A percentile compares a stretch with the other conserved stretches of the same genome.
Evolutionary conservation across 2,797 vertebrate genomes (phyloP).

Genomic region (Sardinella longiceps): DNA sequence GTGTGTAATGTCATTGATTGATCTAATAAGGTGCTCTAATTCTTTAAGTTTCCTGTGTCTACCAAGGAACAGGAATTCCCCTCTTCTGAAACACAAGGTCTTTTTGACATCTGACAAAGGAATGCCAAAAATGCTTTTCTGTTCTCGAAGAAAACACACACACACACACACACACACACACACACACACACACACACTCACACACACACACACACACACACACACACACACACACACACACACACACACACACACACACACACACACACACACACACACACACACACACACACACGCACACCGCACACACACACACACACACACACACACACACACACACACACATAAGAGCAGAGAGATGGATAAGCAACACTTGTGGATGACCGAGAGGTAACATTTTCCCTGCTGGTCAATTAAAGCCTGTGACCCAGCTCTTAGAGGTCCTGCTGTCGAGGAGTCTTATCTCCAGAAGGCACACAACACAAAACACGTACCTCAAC

Average conservation of each 20-base stretch:
- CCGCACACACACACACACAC: neutral
- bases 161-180: conserved; percentile 19
- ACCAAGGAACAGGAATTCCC: conserved; percentile 30
- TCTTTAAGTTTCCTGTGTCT: conserved; percentile 9
- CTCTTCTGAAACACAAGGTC: conserved; percentile 28
- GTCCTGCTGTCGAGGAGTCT: neutral
- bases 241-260: no score
- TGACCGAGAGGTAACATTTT: neutral
- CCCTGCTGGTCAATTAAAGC: neutral
- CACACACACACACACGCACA: conserved; percentile 11
- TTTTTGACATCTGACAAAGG: conserved; percentile 32
- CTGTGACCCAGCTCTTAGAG: neutral
- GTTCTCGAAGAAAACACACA: neutral
- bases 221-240: neutral
- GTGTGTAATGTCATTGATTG: conserved; percentile 2
- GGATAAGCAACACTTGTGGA: neutral
- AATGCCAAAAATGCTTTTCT: conserved; percentile 29
- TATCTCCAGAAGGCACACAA: neutral
- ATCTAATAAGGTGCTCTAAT: neutral
- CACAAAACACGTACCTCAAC: neutral
- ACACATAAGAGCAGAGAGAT: neutral
- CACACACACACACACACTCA: neutral
- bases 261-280: conserved; percentile 19
- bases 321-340: neutral
- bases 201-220: neutral